phyloP scores from a whole-genome alignment of 2,888 invertebrate genomes.

The Pristionchus mayeri region DNA sequence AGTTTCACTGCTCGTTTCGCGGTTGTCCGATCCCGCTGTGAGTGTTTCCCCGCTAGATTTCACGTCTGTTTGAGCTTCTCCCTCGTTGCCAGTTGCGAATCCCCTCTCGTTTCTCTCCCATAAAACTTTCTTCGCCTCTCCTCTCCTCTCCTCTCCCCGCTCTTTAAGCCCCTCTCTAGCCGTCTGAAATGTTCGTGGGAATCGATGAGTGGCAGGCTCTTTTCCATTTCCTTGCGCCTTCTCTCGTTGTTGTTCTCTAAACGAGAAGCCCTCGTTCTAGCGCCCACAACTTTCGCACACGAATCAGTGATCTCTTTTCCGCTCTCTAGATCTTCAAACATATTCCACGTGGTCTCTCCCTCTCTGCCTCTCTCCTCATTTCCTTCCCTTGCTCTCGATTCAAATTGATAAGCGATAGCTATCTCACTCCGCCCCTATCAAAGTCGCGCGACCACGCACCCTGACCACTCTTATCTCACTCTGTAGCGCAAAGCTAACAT shows the following conservation, averaged over 20 bases:
- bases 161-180: not conserved
- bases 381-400: not conserved
- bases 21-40: not conserved
- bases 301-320: not conserved
- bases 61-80: slow-evolving; percentile 33
- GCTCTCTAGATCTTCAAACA: not conserved
- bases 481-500: not conserved
- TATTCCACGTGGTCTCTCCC: not conserved
- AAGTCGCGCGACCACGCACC: slow-evolving; percentile 5
- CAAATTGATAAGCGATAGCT: slow-evolving; percentile 4
- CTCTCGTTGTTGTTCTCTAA: not conserved
- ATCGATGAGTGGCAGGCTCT: slow-evolving; percentile 20
- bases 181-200: not conserved
- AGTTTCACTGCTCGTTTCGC: not conserved
- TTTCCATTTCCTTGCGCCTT: not conserved
- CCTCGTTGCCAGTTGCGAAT: not conserved
- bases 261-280: not conserved
- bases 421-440: slow-evolving; percentile 34
- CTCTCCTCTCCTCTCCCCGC: slow-evolving; percentile 16
- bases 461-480: slow-evolving; percentile 12
- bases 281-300: slow-evolving; percentile 25
- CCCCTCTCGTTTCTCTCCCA: slow-evolving; percentile 5
- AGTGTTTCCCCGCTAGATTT: not conserved
- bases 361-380: slow-evolving; percentile 27
- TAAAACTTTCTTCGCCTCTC: not conserved